Base-by-base conservation (phyloP, 1,140 invertebrate species). In the Colletes latitarsis region DNA sequence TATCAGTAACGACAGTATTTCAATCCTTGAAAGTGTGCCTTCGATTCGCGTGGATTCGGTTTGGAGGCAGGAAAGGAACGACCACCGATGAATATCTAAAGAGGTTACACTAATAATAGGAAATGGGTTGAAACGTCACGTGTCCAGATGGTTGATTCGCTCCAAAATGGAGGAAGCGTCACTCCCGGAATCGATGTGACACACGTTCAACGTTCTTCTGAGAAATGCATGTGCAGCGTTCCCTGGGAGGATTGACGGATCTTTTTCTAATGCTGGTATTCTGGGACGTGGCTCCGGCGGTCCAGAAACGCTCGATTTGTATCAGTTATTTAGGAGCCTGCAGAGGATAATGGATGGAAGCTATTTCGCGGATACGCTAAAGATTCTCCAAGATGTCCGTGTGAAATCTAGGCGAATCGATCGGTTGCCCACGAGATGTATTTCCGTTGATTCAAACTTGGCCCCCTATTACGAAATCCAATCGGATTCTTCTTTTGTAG, bases 91-190 rank as follows among this genome's bases (percentile, higher is more conserved):
- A 71, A 21, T 15, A 19, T 17, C 17, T 17, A 14, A 21, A 9
- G 39, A 46, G 41, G 21, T 52, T 68, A 17, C 52, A 46, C 62
- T 77, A 83, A 86, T 86, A 86, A 86, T 86, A 70, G 76, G 58
- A 86, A 86, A 77, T 83, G 46, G 84, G 76, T 86, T 81, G 68
- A 43, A 41, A 58, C 30, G 74, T 69, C 53, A 75, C 69, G 55
- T 76, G 74, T 55, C 71, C 14, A n/a, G 10, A 62, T 19, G 39
- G 55, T 76, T 19, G 21, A 46, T 76, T 73, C 83, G 43, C 67
- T n/a, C 55, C 49, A 39, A 49, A 72, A 79, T 58, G 68, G 74
- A 82, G 85, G 84, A 86, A 83, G 74, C 69, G 85, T 83, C 85
- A 46, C 66, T 17, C 12, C n/a, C 30, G 30, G 72, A 68, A 79